Evolutionary conservation across 1,140 invertebrate species (phyloP).

Genomic region (Drosophila paulistorum): DNA sequence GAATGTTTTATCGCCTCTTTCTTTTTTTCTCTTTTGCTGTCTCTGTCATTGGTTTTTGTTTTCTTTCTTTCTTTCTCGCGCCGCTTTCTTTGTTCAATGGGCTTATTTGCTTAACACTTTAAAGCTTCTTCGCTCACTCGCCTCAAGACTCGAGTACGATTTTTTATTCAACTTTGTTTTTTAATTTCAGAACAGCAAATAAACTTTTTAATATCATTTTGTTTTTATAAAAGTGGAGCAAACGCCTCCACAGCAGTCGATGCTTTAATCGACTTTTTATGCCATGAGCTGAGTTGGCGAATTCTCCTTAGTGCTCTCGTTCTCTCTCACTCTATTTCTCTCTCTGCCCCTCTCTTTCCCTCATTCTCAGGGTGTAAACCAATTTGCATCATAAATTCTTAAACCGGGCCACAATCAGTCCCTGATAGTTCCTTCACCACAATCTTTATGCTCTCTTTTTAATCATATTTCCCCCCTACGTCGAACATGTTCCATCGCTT

Average conservation of each 20-base stretch:
- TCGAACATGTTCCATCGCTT: constrained; percentile 11
- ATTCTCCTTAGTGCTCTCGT: not conserved
- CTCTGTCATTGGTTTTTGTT: constrained; percentile 20
- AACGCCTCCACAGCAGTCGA: constrained; percentile 46
- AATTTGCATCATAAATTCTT: constrained; percentile 15
- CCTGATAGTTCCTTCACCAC: not conserved
- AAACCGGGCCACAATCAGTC: not conserved
- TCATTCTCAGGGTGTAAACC: not conserved
- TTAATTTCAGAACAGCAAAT: constrained; percentile 51
- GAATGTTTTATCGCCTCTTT: constrained; percentile 68
- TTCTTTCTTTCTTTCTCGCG: constrained; percentile 39
- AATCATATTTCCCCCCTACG: constrained; percentile 25
- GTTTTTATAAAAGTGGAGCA: constrained; percentile 71
- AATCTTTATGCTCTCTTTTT: constrained; percentile 19
- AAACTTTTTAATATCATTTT: constrained; percentile 48
- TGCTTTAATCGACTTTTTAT: constrained; percentile 74
- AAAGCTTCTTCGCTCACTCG: constrained; percentile 46
- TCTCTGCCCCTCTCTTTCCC: too few relatives aligned
- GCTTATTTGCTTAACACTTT: constrained; percentile 79
- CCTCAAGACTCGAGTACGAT: constrained; percentile 30
- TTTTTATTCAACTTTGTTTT: constrained; percentile 25
- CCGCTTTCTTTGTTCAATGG: constrained; percentile 69
- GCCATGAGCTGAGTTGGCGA: constrained; percentile 37
- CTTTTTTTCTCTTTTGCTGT: constrained; percentile 39
- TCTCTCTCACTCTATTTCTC: not conserved